Evolutionary conservation across 2,113 vertebrate species (phyloP).

Genomic region (Vulpes ferrilata): DNA sequence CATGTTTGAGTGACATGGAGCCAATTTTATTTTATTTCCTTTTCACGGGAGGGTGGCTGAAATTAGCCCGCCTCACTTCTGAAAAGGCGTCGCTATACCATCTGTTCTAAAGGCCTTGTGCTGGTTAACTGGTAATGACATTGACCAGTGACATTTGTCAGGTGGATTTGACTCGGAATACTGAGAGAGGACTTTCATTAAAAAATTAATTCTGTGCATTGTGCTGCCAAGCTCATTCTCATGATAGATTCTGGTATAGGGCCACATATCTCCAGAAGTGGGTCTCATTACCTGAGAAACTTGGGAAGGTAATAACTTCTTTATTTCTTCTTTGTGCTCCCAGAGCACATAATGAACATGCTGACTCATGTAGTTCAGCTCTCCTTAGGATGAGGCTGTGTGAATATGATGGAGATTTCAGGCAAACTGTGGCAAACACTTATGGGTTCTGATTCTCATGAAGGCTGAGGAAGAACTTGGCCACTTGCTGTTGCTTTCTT

Average conservation of each 20-base stretch:
- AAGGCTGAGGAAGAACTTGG: neutral
- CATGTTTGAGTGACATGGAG: conserved; percentile 92
- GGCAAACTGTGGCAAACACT: conserved; percentile 76
- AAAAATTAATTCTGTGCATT: conserved; percentile 88
- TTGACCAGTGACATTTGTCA: conserved; percentile 88
- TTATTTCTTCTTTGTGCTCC: conserved; percentile 85
- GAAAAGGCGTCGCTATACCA: conserved; percentile 83
- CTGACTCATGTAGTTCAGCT: conserved; percentile 85
- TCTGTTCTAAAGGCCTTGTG: conserved; percentile 85
- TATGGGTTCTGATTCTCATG: conserved; percentile 30
- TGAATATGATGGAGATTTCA: conserved; percentile 82
- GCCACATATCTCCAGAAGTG: conserved; percentile 84
- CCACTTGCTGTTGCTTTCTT: conserved; percentile 12
- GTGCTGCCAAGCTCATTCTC: conserved; percentile 84
- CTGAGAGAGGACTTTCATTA: conserved; percentile 87
- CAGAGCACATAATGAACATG: conserved; percentile 88
- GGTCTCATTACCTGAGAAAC: conserved; percentile 88
- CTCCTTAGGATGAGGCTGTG: conserved; percentile 80
- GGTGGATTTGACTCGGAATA: conserved; percentile 84
- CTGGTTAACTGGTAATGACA: conserved; percentile 88
- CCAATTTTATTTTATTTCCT: conserved; percentile 89
- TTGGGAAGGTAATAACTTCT: conserved; percentile 87
- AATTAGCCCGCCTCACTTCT: conserved; percentile 86
- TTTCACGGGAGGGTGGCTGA: conserved; percentile 86
- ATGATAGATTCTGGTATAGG: conserved; percentile 88